Evolutionary conservation across 1,140 invertebrate genomes (phyloP).

Genomic region (Ceratina calcarata): DNA sequence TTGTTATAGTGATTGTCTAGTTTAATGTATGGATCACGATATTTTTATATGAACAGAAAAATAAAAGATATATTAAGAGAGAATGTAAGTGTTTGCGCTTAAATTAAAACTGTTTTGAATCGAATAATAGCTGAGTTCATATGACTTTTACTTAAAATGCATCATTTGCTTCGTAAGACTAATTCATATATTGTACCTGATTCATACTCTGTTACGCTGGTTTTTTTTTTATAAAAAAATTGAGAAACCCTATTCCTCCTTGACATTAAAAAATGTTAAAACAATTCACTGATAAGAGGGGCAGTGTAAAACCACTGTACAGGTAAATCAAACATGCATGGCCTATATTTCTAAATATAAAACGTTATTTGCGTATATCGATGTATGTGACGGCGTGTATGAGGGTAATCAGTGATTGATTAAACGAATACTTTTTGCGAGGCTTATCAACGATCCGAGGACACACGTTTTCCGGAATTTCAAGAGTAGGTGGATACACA

Average conservation of each 20-base stretch:
- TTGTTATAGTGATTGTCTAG: conserved; percentile 9
- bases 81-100: background rate
- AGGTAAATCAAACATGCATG: conserved; percentile 15
- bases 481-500: conserved; percentile 26
- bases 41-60: background rate
- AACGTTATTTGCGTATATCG: background rate
- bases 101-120: too few species aligned
- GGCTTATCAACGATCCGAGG: conserved; percentile 24
- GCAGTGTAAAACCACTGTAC: background rate
- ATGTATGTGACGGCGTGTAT: too few species aligned
- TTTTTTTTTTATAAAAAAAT: too few species aligned
- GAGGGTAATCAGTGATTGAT: background rate
- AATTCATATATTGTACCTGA: too few species aligned
- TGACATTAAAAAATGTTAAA: too few species aligned
- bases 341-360: conserved; percentile 37
- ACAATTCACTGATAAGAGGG: background rate
- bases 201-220: too few species aligned
- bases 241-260: too few species aligned
- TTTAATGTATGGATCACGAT: background rate
- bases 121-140: too few species aligned
- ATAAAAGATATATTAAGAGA: background rate
- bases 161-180: too few species aligned
- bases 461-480: conserved; percentile 44
- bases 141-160: too few species aligned
- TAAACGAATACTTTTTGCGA: background rate